Conservation (phyloP, 1,140 invertebrate genomes). For the Eriosoma lanigerum region DNA sequence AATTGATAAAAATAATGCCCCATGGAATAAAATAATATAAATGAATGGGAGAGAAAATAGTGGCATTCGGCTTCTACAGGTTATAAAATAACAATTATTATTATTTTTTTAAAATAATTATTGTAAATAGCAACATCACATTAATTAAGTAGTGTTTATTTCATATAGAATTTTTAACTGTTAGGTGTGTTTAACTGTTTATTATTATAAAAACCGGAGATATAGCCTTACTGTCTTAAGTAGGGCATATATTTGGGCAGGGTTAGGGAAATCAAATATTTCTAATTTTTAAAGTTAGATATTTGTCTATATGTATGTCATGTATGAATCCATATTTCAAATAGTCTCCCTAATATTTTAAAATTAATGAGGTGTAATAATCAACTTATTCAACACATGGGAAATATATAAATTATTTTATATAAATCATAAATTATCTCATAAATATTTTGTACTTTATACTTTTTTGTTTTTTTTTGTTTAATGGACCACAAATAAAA, state of each 20-base stretch:
- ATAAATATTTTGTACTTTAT: conserved; percentile 31
- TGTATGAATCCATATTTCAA: not conserved
- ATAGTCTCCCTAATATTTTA: not conserved
- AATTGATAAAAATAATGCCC: not conserved
- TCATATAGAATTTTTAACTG: conserved; percentile 47
- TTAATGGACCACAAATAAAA: conserved; percentile 12
- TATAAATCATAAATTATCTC: conserved; percentile 26
- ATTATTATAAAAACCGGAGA: conserved; percentile 35
- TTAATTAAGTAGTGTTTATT: conserved; percentile 49
- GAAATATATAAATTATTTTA: conserved; percentile 27
- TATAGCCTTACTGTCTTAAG: not conserved
- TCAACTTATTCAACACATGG: conserved; percentile 4
- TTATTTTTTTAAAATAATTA: not conserved
- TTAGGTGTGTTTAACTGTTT: conserved; percentile 49
- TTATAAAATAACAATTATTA: conserved; percentile 16
- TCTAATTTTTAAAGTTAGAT: conserved; percentile 1
- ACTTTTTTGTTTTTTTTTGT: too few relatives aligned
- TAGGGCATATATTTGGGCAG: conserved; percentile 22
- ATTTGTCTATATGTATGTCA: not conserved
- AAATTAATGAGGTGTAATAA: conserved; percentile 16
- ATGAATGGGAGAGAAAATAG: conserved; percentile 39
- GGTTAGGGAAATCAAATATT: conserved; percentile 27
- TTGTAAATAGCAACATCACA: conserved; percentile 52
- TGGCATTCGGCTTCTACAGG: conserved; percentile 37
- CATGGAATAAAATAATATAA: not conserved